Evolutionary conservation across 1,140 invertebrate genomes (phyloP), one percentile per base, ranked within the genome.

Genomic region (Lepidurus apus): DNA sequence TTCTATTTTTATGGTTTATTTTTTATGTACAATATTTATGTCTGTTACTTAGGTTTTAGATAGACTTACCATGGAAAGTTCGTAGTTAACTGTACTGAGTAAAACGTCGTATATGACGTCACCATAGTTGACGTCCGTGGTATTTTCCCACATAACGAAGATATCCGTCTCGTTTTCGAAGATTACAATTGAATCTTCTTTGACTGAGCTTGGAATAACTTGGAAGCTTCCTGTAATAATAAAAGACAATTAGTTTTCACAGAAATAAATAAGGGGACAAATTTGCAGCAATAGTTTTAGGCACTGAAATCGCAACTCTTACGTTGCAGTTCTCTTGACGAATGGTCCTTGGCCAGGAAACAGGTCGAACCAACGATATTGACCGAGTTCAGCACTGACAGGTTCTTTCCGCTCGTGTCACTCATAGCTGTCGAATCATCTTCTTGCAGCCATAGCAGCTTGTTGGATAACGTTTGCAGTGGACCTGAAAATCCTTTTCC

Each of bases 51-150:
- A 34, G 4, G 34, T 34, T 34, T 34, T 34, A 34, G 74, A 79
- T 34, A 13, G 74, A 81, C 81, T 83, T 82, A 85, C 83, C 26
- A 82, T 81, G 9, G 84, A 82, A 26, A 81, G 78, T 21, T 84
- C 83, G 73, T 83, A 81, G 75, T 89, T 86, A 65, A 77, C 73
- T 79, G 81, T 78, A 53, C 83, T 81, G 7, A 95, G 87, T 82
- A 90, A 91, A 34, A 95, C 88, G 84, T 95, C 92, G 82, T 97
- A 98, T 81, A 91, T 93, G 0, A 97, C 89, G 10, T 88, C 88
- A 42, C 93, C 93, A 82, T 93, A 92, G 81, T 93, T 95, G 2
- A 92, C 90, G 78, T 91, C 90, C 0, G 84, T 85, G 0, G 92
- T 89, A 0, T 91, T 89, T 11, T 89, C 84, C 94, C 94, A 96